Base-by-base conservation (phyloP, 2,113 vertebrate genomes). In the Pao palembangensis region DNA sequence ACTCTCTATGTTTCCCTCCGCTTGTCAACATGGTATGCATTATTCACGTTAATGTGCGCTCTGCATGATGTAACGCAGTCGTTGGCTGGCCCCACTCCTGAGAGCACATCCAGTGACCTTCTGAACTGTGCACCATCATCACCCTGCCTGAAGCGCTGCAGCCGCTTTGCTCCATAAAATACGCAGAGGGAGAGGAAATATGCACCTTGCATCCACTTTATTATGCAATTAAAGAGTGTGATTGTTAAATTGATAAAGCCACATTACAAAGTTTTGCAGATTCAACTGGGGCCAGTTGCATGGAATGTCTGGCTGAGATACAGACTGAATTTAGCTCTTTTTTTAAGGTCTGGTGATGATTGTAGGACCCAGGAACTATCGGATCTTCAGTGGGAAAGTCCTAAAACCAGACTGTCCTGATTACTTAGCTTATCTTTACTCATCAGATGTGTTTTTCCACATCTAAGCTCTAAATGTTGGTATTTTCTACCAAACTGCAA, bases 11-110 rank as follows among this genome's bases (percentile, higher is more conserved):
- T 85, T 84, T 77, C 78, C 62, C 80, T 75, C 59, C 34, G 17
- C 81, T 75, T 82, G 85, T 85, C 86, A 86, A 87, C 80, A 87
- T 48, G 57, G 43, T 65, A 75, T 88, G 71, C 84, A 88, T 88
- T 88, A 90, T 88, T 91, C 84, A 89, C 83, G 81, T 74, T 83
- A 83, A 89, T 82, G 79, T 69, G 71, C 71, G 59, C 67, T 71
- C 66, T 58, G 82, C 64, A 58, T 88, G 85, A 89, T 88, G 84
- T 80, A 85, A 84, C 80, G 70, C 64, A 53, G 65, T 81, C 67
- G 79, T 85, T 83, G 71, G 58, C 67, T 11, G 6, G 61, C 65
- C 63, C 67, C 13, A 31, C 69, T 76, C 68, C 62, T 66, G 52
- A 70, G 70, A 81, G 82, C 65, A 42, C 81, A 79, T 76, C 63